Base-by-base conservation (phyloP, 2,797 vertebrate species). In the Sitta carolinensis region DNA sequence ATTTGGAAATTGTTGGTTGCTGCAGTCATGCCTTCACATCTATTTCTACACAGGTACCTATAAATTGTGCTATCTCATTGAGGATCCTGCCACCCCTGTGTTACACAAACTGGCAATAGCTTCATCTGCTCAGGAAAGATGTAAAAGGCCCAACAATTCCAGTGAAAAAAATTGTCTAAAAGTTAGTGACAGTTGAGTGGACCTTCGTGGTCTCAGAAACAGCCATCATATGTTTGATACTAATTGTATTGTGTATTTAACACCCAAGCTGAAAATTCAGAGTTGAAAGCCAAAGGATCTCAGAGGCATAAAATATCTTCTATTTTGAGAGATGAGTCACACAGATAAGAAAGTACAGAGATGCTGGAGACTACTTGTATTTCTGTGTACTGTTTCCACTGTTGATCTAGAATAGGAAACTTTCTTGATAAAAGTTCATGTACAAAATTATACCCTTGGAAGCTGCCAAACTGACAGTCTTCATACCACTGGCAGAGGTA, bases 401-500 rank as follows among this genome's bases (percentile, higher is more conserved):
- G 69, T 82, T 91, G 73, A 62, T 93, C 51, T 87, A 59, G 91
- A 90, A 73, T 66, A 91, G 82, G 82, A 93, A 89, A 85, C 54
- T 91, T 96, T 91, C 82, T 87, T 85, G 89, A 89, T 88, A 70
- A 62, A 93, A 87, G 84, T 87, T 87, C 93, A 47, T 61, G 69
- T 67, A 48, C 77, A 84, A 87, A 94, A 89, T 92, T 95, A 92
- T 48, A 67, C 32, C 42, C 80, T 63, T 83, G 58, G 48, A 86
- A 92, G 76, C 89, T 91, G 93, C 89, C 89, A 96, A 93, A 82
- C 45, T 18, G 34, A 80, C 89, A 88, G 89, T 61, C 93, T 91
- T 95, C 87, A 36, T 86, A 61, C 85, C 76, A 54, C 89, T 94
- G 92, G 62, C 89, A 94, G 92, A 93, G 89, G 92, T 92, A 94